Evolutionary conservation across 2,797 vertebrate species (phyloP), one percentile per base, ranked within the genome.

Genomic region (Limnodromus scolopaceus): DNA sequence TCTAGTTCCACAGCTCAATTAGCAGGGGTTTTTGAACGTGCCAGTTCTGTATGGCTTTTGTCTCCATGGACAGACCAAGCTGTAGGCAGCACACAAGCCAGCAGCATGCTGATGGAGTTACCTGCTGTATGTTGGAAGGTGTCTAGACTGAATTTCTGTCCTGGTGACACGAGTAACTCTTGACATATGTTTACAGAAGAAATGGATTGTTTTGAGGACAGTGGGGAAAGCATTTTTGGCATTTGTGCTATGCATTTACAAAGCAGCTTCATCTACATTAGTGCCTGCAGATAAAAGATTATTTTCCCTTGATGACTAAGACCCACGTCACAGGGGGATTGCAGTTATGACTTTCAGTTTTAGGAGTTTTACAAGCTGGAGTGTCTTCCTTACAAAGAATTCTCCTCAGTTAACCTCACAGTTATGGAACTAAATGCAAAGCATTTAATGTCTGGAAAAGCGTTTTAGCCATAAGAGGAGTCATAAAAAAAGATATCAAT

Each of bases 101-200:
- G 45, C 30, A 60, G 49, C 53, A 6, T 11, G 24, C 46, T 82
- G 36, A 5, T 13, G 5, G 55, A 38, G 34, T 49, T 74, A 34
- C 45, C 28, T 69, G 57, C n/a, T 82, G 15, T n/a, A 2, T 49
- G 30, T 27, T 92, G 66, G 61, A 79, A 93, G 18, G 3, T 6
- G 2, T 89, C 83, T 82, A 54, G 66, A 34, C n/a, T 72, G 75
- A 65, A 66, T 76, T 95, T 93, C 51, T 92, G 36, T 77, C 70
- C 63, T 74, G 39, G 45, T 87, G 45, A 87, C 66, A 72, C 0
- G 3, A 89, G 46, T 57, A 82, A 63, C 54, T 91, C 74, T 79
- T 84, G 81, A 55, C 39, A 6, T 74, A 32, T 48, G 75, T 94
- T 91, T 94, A 79, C 55, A 91, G 36, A 92, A 93, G 66, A 89